Conservation (phyloP, 2,797 vertebrate genomes). For the Tadarida brasiliensis region DNA sequence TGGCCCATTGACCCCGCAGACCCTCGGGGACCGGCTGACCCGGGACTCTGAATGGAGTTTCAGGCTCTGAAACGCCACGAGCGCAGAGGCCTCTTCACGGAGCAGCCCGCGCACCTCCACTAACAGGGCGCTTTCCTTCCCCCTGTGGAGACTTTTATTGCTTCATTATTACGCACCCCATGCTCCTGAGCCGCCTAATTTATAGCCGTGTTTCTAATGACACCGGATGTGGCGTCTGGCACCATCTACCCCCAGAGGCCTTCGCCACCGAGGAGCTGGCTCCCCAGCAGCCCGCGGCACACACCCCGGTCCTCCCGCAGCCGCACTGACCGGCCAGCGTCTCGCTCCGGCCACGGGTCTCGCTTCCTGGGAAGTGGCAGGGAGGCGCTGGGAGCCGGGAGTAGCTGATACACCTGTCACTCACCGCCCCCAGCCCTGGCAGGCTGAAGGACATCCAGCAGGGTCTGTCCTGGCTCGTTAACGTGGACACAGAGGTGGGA, state of each 20-base stretch:
- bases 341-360: neutral
- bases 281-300: conserved; percentile 73
- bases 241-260: conserved; percentile 83
- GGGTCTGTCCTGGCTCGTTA: neutral
- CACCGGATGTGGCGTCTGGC: conserved; percentile 80
- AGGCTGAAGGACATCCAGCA: neutral
- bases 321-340: neutral
- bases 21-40: neutral
- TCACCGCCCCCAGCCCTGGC: neutral
- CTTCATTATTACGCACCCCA: conserved; percentile 97
- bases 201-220: conserved; percentile 88
- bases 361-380: neutral
- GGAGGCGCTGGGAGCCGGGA: fast-evolving
- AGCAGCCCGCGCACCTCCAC: conserved; percentile 85
- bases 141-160: conserved; percentile 96
- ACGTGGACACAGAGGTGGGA: neutral
- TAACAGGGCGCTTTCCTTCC: conserved; percentile 88
- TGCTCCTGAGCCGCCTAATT: conserved; percentile 91
- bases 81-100: conserved; percentile 42
- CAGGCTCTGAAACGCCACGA: conserved; percentile 36
- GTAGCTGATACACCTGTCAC: neutral
- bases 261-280: conserved; percentile 80
- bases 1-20: fast-evolving
- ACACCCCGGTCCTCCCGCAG: conserved; percentile 71
- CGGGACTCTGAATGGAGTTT: neutral